Evolutionary conservation across 2,797 vertebrate genomes (phyloP), one percentile per base, ranked within the genome.

Genomic region (Melanotaenia pygmaea): DNA sequence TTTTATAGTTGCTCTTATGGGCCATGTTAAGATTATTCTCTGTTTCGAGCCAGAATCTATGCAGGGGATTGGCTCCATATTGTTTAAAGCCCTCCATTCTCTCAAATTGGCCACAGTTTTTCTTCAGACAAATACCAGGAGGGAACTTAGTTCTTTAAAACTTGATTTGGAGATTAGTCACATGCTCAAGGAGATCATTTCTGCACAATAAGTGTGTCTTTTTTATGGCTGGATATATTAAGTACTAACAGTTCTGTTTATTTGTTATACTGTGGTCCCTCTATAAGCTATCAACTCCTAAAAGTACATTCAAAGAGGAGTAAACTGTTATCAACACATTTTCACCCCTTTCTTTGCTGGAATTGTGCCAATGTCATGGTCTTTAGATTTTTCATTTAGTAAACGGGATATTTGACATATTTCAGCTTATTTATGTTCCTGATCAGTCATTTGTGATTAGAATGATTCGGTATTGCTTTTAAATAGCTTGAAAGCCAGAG

Each of bases 1-100:
- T 81, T 80, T 74, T 65, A 57, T 72, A 83, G 75, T 69, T 67
- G 74, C 61, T 76, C 70, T 59, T 73, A 80, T 60, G 78, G 77
- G 56, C 69, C 45, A 51, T 72, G 90, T 89, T 81, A 78, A 85
- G 83, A 77, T 65, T 73, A 61, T 66, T 67, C 56, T 75, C 67
- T 61, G 76, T 79, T 73, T 62, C 73, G 40, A 67, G 79, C 77
- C 56, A 61, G 63, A 65, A 79, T 80, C 73, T 59, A 77, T 20
- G 59, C 54, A 67, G 74, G 79, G 80, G 76, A 84, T 75, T 77
- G 87, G 70, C 71, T 81, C 64, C 59, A 20, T 70, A n/a, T 86
- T 79, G 71, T 77, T 80, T 61, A 77, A 77, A 84, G 70, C 62
- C 60, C 24, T 47, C 63, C 57, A 20, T 71, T 81, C 70, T 77